phyloP scores from a whole-genome alignment of 2,113 vertebrate genomes.

The Eurystomus gularis region DNA sequence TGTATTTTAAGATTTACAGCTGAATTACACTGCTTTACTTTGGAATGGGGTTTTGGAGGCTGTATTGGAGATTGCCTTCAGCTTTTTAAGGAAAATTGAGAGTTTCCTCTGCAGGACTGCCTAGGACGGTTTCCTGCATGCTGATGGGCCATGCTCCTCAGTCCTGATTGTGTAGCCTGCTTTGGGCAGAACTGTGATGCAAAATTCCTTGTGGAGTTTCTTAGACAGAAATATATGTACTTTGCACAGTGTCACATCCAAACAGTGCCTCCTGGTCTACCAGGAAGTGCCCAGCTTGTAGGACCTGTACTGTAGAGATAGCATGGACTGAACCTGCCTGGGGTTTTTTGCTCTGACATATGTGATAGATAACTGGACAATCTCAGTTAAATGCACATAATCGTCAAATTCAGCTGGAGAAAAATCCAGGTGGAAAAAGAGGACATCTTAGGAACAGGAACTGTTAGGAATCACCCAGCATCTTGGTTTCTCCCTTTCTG shows the following conservation, averaged over 20 bases:
- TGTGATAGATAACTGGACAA: not conserved
- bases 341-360: not conserved
- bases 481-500: not conserved
- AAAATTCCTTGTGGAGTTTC: not conserved
- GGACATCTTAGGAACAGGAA: not conserved
- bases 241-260: not conserved
- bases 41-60: not conserved
- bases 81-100: not conserved
- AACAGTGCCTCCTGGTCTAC: not conserved
- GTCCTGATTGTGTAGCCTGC: not conserved
- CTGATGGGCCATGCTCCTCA: not conserved
- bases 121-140: not conserved
- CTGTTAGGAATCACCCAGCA: not conserved
- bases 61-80: not conserved
- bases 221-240: not conserved
- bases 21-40: not conserved
- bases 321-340: not conserved
- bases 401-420: not conserved
- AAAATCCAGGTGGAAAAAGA: not conserved
- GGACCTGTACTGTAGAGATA: not conserved
- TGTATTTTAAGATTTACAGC: not conserved
- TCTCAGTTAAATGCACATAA: not conserved
- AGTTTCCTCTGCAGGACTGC: not conserved
- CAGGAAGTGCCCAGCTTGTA: not conserved
- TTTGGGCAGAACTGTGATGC: not conserved